Base-by-base conservation (phyloP, 2,888 invertebrate genomes). In the Uropetala carovei region DNA sequence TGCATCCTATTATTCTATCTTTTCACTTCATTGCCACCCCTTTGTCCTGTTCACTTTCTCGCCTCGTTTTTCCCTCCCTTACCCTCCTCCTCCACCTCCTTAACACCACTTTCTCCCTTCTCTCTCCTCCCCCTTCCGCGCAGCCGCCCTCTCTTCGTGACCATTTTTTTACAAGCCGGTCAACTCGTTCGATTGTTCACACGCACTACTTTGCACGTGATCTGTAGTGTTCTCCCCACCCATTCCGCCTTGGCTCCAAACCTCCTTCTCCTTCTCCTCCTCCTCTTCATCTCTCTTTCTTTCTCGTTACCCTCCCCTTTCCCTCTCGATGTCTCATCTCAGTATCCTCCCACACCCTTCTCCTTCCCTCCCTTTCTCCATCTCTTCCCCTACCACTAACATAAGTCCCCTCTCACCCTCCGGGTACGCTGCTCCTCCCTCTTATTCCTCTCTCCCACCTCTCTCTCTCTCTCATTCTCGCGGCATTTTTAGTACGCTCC, bases 171-270 rank as follows among this genome's bases (percentile, higher is more conserved):
- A 10, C 30, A 30, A 27, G 81, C 18, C 27, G 30, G 27, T 81
- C 81, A 16, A 27, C 27, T 8, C 81, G 27, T 30, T 30, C 27
- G 30, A 30, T 81, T 81, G 81, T 81, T 81, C 81, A 81, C 81
- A 30, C 81, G 27, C 56, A 18, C 56, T 18, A 56, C 83, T 83
- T 56, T 83, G 83, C 83, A 56, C 81, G 27, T 81, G 81, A 81
- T 81, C 30, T 27, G 43, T 18, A 16, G 64, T 18, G 64, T 64
- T 64, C 64, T 5, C 64, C 64, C 83, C 56, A 11, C 56, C 83
- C 64, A 64, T n/a, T 64, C 64, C n/a, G 64, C 64, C 64, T 64
- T 64, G 43, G 43, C 43, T 43, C 1, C 1, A 43, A 43, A 43
- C 75, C 75, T n/a, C 75, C 27, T n/a, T 0, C n/a, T 75, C 75